These are phyloP conservation scores for Busseola fusca DNA, from an alignment of 2,888 invertebrate species.

Conservation along the genomic window DNA sequence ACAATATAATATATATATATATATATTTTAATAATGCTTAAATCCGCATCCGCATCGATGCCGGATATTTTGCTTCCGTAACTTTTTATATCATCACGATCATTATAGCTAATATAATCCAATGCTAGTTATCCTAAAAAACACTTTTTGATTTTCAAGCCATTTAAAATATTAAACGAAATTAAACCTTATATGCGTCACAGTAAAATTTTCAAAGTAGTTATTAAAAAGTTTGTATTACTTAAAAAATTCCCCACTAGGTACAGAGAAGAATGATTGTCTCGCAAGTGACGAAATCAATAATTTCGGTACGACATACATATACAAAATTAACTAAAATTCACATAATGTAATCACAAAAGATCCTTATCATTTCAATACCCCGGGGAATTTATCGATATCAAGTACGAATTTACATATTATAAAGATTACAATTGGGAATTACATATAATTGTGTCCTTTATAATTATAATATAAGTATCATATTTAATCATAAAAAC, in stretches of 20 bases:
- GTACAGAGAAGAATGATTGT: constrained; percentile 4
- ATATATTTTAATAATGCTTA: too few relatives aligned
- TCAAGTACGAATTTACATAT: constrained; percentile 7
- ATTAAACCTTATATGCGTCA: background rate
- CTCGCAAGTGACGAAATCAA: constrained; percentile 29
- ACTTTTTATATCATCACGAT: background rate
- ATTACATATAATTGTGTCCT: constrained; percentile 7
- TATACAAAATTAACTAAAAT: constrained; percentile 9
- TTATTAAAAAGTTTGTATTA: constrained; percentile 8
- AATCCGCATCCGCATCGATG: too few relatives aligned
- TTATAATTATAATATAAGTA: background rate
- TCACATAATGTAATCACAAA: constrained; percentile 1
- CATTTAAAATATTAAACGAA: background rate
- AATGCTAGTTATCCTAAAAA: background rate
- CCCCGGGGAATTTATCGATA: constrained; percentile 27
- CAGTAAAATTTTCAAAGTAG: background rate
- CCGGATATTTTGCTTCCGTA: too few relatives aligned
- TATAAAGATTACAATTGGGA: constrained; percentile 27
- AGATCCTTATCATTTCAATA: constrained; percentile 36
- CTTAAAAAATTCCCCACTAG: background rate
- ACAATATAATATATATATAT: too few relatives aligned
- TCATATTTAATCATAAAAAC: background rate
- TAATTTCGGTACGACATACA: background rate
- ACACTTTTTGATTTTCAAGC: background rate
- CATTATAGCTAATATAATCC: background rate